Conservation (phyloP, 2,797 vertebrate genomes). For the Protosalanx chinensis region DNA sequence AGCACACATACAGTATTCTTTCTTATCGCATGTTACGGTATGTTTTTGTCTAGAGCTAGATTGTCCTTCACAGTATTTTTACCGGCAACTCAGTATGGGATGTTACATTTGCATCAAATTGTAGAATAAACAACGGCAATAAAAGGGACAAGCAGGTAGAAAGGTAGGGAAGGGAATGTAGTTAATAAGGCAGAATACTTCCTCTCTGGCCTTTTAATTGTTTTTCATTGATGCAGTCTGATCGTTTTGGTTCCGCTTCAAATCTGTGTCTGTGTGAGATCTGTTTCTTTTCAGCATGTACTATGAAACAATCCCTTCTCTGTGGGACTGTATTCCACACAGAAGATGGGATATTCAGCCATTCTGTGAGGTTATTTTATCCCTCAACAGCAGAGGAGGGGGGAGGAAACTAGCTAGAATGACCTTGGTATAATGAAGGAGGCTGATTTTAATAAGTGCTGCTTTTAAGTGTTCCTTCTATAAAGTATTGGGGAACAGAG, state of each 20-base stretch:
- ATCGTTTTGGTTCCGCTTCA: slow-evolving; percentile 72
- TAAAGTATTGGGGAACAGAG: slow-evolving; percentile 46
- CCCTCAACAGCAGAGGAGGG: slow-evolving; percentile 67
- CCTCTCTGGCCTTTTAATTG: slow-evolving; percentile 66
- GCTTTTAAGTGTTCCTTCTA: slow-evolving; percentile 51
- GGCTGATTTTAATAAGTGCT: slow-evolving; percentile 71
- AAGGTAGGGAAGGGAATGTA: not conserved
- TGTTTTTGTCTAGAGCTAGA: not conserved
- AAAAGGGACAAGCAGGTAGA: slow-evolving; percentile 8
- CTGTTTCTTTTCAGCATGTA: slow-evolving; percentile 54
- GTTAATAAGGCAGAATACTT: too few species aligned
- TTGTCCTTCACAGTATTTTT: not conserved
- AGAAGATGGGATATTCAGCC: slow-evolving; percentile 40
- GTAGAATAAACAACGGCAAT: not conserved
- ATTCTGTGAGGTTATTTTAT: slow-evolving; percentile 59
- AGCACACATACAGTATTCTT: slow-evolving; percentile 18
- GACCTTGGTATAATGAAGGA: slow-evolving; percentile 71
- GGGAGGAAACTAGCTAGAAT: slow-evolving; percentile 64
- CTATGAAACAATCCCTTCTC: slow-evolving; percentile 47
- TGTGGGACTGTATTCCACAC: slow-evolving; percentile 39
- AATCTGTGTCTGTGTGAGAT: slow-evolving; percentile 56
- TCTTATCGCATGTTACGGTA: too few species aligned
- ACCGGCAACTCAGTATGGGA: slow-evolving; percentile 1
- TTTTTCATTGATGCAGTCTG: slow-evolving; percentile 78
- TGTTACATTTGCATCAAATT: not conserved